phyloP scores from a whole-genome alignment of 1,140 invertebrate genomes.

The Drosophila arawakana region DNA sequence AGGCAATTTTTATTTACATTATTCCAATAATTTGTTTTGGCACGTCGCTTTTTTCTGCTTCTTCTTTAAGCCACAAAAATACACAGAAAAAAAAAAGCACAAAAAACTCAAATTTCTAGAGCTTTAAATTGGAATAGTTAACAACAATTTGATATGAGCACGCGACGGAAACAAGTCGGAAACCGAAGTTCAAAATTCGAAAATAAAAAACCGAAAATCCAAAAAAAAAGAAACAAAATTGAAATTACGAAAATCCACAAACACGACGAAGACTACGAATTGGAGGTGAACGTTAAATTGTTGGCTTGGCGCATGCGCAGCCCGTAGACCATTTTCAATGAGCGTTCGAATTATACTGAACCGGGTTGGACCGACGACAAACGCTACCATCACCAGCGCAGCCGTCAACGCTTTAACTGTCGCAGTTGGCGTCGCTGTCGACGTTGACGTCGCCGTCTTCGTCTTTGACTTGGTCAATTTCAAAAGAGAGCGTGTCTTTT shows the following conservation, averaged over 20 bases:
- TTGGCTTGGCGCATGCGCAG: slow-evolving; percentile 65
- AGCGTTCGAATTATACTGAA: slow-evolving; percentile 76
- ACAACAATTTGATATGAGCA: slow-evolving; percentile 29
- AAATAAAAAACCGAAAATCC: slow-evolving; percentile 12
- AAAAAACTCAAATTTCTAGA: slow-evolving; percentile 40
- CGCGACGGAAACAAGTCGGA: slow-evolving; percentile 19
- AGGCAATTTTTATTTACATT: slow-evolving; percentile 70
- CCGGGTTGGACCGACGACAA: slow-evolving; percentile 31
- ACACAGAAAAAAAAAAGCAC: slow-evolving; percentile 28
- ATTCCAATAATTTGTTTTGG: slow-evolving; percentile 25
- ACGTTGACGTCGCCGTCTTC: background rate
- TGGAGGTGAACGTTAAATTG: slow-evolving; percentile 37
- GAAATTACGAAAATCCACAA: background rate
- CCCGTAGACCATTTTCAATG: slow-evolving; percentile 80
- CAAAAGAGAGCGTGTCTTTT: slow-evolving; percentile 42
- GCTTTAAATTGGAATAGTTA: slow-evolving; percentile 47
- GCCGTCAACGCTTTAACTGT: slow-evolving; percentile 19
- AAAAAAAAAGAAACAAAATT: slow-evolving; percentile 4
- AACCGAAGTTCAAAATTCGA: background rate
- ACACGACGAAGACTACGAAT: slow-evolving; percentile 17
- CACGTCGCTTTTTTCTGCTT: slow-evolving; percentile 1
- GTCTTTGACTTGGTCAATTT: slow-evolving; percentile 16
- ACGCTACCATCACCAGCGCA: slow-evolving; percentile 1
- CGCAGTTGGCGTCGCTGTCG: background rate
- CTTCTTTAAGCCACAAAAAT: slow-evolving; percentile 18